Base-by-base conservation (phyloP, 2,888 invertebrate species). In the Mesorhabditis sp. region DNA sequence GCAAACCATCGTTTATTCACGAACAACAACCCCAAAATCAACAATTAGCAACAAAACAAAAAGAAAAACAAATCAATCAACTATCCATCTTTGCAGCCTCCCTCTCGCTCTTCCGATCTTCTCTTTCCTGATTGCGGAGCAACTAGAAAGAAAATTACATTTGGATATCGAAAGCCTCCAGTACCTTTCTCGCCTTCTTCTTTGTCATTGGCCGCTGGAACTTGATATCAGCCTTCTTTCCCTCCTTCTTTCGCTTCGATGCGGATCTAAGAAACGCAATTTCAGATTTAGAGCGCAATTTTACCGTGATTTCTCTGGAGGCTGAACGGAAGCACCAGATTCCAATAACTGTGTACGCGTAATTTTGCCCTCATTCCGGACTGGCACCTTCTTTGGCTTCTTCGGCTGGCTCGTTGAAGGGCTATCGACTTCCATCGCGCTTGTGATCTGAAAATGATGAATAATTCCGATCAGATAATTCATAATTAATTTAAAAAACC, bases 141-240 rank as follows among this genome's bases (percentile, higher is more conserved):
- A 50, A 2, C 58, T 50, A 50, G n/a, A 50, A 50, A 13, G n/a
- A 50, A n/a, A 13, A 13, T 50, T 10, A 50, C 58, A 50, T 50
- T 50, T 50, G 58, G 10, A 13, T 50, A 50, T 50, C n/a, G 10
- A 50, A 1, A 2, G 58, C n/a, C 7, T 50, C n/a, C n/a, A 50
- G 7, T 50, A 50, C 58, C 58, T 50, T 50, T 50, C 58, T 50
- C n/a, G 58, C 58, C n/a, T 50, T 50, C 58, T 50, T 50, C 58
- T 50, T 50, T 50, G 58, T 50, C 58, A 50, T 13, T 50, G 58
- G 58, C n/a, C 58, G 58, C 58, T 50, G 58, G n/a, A 50, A 50
- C 58, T 13, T 13, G 1, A 50, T n/a, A 13, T n/a, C 58, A 13
- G 10, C 58, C n/a, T 50, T 50, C 58, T 50, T 50, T n/a, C n/a